A percentile compares a stretch with the other conserved stretches of the same genome.
These are phyloP conservation scores for Nematolebias whitei DNA, from an alignment of 2,113 vertebrate species.

Conservation along the genomic window DNA sequence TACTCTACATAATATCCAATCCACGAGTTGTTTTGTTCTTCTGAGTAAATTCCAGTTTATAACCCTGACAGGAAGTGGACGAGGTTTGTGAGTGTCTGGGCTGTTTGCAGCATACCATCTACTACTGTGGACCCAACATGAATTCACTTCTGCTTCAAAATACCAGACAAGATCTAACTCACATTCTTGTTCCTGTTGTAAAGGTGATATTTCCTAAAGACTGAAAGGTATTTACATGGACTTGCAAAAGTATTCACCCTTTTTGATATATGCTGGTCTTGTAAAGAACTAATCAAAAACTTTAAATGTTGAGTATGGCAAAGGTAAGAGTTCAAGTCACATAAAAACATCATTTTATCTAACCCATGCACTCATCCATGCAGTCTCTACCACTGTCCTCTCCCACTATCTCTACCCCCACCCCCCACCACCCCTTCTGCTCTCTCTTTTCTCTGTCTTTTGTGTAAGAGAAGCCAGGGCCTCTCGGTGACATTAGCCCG, in stretches of 20 bases:
- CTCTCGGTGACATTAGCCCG: conserved; percentile 67
- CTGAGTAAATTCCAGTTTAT: conserved; percentile 32
- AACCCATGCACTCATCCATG: conserved; percentile 7
- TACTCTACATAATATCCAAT: not conserved
- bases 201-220: not conserved
- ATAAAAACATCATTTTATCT: not conserved
- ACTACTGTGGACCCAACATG: conserved; percentile 9
- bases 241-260: no score
- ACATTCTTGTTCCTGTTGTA: not conserved
- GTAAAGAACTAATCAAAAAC: no score
- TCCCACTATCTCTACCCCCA: conserved; percentile 1
- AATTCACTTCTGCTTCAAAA: conserved; percentile 11
- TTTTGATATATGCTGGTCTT: not conserved
- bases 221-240: not conserved
- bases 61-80: conserved; percentile 18
- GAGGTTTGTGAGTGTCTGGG: conserved; percentile 31
- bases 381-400: conserved; percentile 4
- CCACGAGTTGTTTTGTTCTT: conserved; percentile 28
- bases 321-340: not conserved
- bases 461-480: conserved; percentile 67
- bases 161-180: not conserved
- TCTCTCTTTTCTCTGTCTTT: conserved; percentile 59
- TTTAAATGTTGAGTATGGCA: no score
- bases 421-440: not conserved
- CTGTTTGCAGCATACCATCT: conserved; percentile 7